phyloP scores from a whole-genome alignment of 2,797 vertebrate species.

The Sylvilagus floridanus region DNA sequence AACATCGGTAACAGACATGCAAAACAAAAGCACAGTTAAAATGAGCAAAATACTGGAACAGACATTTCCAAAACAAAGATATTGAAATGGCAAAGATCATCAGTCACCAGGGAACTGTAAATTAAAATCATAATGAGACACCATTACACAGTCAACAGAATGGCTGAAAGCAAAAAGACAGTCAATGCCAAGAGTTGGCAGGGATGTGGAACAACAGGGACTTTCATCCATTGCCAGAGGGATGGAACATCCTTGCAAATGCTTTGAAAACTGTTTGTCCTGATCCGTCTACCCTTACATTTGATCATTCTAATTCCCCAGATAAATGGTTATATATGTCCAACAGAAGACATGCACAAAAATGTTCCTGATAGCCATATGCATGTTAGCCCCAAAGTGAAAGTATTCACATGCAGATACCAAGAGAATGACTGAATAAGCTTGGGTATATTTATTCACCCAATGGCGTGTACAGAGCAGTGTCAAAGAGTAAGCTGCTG shows the following conservation, averaged over 20 bases:
- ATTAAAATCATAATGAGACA: constrained; percentile 49
- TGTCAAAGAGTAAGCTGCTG: background rate
- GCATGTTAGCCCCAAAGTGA: background rate
- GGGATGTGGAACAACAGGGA: background rate
- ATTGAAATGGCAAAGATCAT: constrained; percentile 8
- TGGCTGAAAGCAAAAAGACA: constrained; percentile 34
- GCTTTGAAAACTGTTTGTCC: background rate
- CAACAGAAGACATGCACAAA: background rate
- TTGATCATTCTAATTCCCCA: background rate
- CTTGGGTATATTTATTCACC: background rate
- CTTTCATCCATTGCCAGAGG: background rate
- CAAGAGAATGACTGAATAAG: background rate
- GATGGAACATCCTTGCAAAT: background rate
- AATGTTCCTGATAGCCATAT: background rate
- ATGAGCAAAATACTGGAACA: constrained; percentile 49
- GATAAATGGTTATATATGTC: background rate
- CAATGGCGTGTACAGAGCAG: too few species aligned
- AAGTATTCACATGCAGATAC: background rate
- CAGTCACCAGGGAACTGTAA: constrained; percentile 47
- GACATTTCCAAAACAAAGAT: constrained; percentile 52
- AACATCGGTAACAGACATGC: background rate
- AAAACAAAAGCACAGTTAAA: background rate
- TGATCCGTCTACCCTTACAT: background rate
- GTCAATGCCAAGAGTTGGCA: constrained; percentile 15
- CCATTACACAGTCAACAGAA: background rate